Conservation (phyloP, 2,113 vertebrate species). For the Perccottus glenii region DNA sequence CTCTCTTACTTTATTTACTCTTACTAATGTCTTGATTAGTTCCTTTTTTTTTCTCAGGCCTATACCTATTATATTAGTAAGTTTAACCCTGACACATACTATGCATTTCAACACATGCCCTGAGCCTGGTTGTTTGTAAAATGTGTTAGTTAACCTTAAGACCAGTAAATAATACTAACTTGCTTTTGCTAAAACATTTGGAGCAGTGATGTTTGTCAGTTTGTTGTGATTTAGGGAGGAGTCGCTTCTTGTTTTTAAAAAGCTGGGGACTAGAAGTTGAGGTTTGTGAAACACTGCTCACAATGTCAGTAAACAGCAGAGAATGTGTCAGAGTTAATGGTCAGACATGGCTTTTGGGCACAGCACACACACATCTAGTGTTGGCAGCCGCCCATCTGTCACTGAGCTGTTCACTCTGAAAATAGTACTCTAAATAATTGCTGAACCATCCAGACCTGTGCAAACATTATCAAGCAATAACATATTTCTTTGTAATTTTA, state of each 20-base stretch:
- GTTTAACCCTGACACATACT: too few species aligned
- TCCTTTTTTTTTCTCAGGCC: too few species aligned
- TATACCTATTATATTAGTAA: too few species aligned
- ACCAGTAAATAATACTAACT: too few species aligned
- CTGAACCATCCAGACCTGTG: neutral
- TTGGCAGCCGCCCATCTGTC: constrained; percentile 40
- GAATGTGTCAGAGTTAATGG: constrained; percentile 23
- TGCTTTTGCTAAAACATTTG: neutral
- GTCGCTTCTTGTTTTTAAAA: neutral
- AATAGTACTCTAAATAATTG: constrained; percentile 27
- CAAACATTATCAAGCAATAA: neutral
- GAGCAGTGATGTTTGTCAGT: neutral
- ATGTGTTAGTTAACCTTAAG: too few species aligned
- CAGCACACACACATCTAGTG: constrained; percentile 10
- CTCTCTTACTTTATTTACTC: too few species aligned
- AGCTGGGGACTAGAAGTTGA: neutral
- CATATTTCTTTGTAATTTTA: constrained; percentile 6
- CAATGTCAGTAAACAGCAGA: constrained; percentile 27
- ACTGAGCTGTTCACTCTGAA: constrained; percentile 23
- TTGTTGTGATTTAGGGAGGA: neutral
- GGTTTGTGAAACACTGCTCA: neutral
- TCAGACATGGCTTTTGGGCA: constrained; percentile 19
- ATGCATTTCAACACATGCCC: too few species aligned
- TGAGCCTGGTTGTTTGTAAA: too few species aligned
- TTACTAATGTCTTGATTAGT: too few species aligned